Conservation (phyloP, 2,113 vertebrate species). For the Hiodon tergisus region DNA sequence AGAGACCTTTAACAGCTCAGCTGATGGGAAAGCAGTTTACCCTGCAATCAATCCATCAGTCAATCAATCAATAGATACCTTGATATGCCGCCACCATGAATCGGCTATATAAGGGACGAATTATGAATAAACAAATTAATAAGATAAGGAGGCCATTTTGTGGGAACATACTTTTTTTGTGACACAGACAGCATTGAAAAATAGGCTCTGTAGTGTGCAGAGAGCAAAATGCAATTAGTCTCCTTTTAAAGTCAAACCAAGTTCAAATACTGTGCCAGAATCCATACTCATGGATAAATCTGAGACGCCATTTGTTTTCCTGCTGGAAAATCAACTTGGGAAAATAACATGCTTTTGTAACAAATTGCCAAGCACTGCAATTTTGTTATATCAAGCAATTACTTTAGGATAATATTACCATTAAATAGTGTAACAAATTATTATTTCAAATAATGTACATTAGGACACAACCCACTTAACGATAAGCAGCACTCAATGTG, state of each 20-base stretch:
- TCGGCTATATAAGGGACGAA: too few species aligned
- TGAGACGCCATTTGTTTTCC: background rate
- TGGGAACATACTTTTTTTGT: background rate
- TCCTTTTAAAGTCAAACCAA: background rate
- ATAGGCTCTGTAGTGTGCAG: background rate
- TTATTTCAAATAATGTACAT: background rate
- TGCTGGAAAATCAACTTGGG: background rate
- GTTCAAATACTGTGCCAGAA: background rate
- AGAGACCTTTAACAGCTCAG: too few species aligned
- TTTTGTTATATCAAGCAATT: background rate
- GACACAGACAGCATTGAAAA: background rate
- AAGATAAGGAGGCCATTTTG: background rate
- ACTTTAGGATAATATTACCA: background rate
- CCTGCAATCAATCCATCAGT: too few species aligned
- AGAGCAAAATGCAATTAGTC: background rate
- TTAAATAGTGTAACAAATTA: background rate
- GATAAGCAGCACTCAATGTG: background rate
- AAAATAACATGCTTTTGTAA: background rate
- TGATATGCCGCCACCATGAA: too few species aligned
- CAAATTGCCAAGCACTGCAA: background rate
- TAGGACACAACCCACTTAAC: background rate
- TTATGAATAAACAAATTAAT: too few species aligned
- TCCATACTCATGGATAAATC: conserved; percentile 1
- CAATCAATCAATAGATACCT: too few species aligned
- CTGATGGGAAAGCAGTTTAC: too few species aligned